Evolutionary conservation across 2,797 vertebrate genomes (phyloP).

Genomic region (Petrocephalus schoutedeni): DNA sequence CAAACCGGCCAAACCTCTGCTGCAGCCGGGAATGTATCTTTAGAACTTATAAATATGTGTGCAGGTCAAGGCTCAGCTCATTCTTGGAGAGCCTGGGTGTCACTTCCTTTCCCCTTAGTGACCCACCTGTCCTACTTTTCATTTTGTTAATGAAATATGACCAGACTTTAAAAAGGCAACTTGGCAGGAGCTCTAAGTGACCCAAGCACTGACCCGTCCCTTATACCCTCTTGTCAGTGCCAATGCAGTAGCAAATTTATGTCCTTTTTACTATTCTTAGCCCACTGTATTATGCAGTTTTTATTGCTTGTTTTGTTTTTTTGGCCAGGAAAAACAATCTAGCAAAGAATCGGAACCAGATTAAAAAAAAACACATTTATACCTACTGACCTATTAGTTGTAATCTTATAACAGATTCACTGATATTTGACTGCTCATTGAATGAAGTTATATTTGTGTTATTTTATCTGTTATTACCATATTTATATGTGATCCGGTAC

Average conservation of each 20-base stretch:
- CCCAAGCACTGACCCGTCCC: neutral
- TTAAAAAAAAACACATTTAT: neutral
- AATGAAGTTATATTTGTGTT: neutral
- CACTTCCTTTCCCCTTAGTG: neutral
- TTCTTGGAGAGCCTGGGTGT: neutral
- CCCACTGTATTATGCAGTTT: neutral
- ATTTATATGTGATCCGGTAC: neutral
- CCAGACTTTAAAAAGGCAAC: neutral
- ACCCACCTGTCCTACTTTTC: slow-evolving; percentile 1
- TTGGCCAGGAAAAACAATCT: neutral
- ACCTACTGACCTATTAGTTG: neutral
- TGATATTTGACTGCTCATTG: neutral
- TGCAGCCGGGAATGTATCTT: neutral
- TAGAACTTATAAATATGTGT: neutral
- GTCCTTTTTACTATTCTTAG: neutral
- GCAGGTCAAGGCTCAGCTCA: neutral
- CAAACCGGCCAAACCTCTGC: neutral
- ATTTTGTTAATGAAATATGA: slow-evolving; percentile 10
- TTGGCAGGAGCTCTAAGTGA: neutral
- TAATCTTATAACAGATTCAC: neutral
- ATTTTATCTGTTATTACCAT: neutral
- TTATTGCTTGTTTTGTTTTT: neutral
- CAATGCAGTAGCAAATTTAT: neutral
- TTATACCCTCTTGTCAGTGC: neutral
- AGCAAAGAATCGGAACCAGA: neutral